Evolutionary conservation across 1,140 invertebrate genomes (phyloP), one percentile per base, ranked within the genome.

Genomic region (Penaeus japonicus): DNA sequence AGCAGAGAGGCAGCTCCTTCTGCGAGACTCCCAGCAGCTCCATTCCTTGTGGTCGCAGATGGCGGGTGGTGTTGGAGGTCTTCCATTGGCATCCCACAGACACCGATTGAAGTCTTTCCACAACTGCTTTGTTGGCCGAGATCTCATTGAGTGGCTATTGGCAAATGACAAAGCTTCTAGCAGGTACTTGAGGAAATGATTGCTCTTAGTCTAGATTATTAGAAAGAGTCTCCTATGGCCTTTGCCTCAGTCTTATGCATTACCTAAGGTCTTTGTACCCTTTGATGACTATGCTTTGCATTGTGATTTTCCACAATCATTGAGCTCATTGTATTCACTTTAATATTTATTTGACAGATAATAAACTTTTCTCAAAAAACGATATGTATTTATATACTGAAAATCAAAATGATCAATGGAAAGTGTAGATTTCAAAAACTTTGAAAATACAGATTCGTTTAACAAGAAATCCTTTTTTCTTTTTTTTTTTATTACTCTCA

Each of bases 61-160:
- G 47, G 94, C 94, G 90, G 93, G 94, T 89, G 94, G 95, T 0
- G 93, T 93, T 47, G 93, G 93, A 89, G 94, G 95, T 0, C 93
- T 96, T 57, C 92, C 93, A 59, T 93, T 96, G 87, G 94, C 94
- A 89, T 95, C 94, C 3, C 95, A 96, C 91, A 93, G 95, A 75
- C 94, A 96, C 91, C 93, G 95, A 85, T 92, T 96, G 18, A 94
- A 95, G 91, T 96, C 94, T 84, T 95, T 95, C 91, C 92, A 94
- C 62, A 94, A 94, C 89, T 96, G 95, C 91, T 95, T 96, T 91
- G 92, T 95, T 53, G 96, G 96, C 20, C 95, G 94, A 80, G 95
- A 96, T 91, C 92, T 97, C 30, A 95, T 97, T 10, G 95, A 96
- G 91, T 97, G 96, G 96, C 93, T 97, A 70, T 94, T 96, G 78